These are phyloP conservation scores for Epinotia ramella DNA, from an alignment of 2,888 invertebrate species.

Conservation along the genomic window DNA sequence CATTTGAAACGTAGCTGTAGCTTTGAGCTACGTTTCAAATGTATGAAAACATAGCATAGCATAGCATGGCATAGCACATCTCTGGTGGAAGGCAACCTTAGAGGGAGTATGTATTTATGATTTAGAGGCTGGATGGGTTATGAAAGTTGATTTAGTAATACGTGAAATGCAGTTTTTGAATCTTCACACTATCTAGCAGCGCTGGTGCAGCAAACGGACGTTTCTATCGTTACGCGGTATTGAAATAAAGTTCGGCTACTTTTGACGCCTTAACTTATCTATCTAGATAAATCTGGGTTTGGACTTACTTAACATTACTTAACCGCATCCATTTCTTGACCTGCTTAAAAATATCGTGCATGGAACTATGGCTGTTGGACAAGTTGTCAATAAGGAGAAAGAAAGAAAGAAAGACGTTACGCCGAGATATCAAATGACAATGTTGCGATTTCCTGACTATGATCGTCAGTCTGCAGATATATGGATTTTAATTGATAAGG, in stretches of 20 bases:
- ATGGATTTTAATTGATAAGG: background rate
- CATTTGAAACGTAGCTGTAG: too few relatives aligned
- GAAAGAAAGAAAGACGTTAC: too few relatives aligned
- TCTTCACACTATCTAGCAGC: too few relatives aligned
- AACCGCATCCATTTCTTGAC: background rate
- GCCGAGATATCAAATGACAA: background rate
- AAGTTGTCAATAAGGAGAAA: background rate
- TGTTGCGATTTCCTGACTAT: slow-evolving; percentile 3
- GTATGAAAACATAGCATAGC: too few relatives aligned
- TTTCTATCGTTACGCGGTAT: too few relatives aligned
- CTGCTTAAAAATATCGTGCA: background rate
- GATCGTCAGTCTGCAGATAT: background rate
- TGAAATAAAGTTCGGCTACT: too few relatives aligned
- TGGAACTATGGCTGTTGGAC: background rate
- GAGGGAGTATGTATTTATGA: background rate
- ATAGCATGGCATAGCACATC: too few relatives aligned
- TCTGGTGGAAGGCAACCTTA: too few relatives aligned
- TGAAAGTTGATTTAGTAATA: background rate
- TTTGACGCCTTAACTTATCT: background rate
- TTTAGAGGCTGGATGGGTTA: background rate
- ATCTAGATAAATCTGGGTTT: background rate
- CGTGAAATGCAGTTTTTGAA: too few relatives aligned
- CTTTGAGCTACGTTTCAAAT: too few relatives aligned
- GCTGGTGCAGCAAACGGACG: too few relatives aligned
- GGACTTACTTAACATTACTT: background rate